Conservation (phyloP, 1,140 invertebrate genomes). For the Chironomus tepperi region DNA sequence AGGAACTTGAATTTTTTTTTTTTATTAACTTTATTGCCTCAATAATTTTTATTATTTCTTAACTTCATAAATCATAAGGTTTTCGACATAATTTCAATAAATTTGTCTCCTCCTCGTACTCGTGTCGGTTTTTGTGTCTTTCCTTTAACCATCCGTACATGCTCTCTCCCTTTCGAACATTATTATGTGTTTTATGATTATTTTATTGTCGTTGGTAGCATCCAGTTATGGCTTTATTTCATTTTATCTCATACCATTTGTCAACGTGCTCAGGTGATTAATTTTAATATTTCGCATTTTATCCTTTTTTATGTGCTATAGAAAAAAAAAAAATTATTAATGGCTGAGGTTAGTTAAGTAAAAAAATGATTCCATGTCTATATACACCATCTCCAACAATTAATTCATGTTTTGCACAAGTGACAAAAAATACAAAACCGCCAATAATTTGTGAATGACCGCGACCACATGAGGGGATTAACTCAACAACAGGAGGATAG, state of each 20-base stretch:
- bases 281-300: slow-evolving; percentile 10
- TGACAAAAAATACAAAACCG: neutral
- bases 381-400: neutral
- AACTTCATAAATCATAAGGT: neutral
- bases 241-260: slow-evolving; percentile 13
- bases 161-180: neutral
- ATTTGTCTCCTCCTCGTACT: neutral
- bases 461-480: neutral
- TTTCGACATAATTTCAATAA: slow-evolving; percentile 2
- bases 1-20: too few relatives aligned
- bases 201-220: neutral
- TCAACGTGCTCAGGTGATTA: slow-evolving; percentile 11
- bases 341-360: neutral
- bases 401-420: neutral
- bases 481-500: neutral
- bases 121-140: neutral
- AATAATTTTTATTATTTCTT: too few relatives aligned
- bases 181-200: neutral
- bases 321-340: neutral
- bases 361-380: neutral
- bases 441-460: slow-evolving; percentile 12
- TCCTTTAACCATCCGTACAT: neutral
- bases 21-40: too few relatives aligned
- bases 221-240: slow-evolving; percentile 11
- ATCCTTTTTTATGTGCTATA: neutral